Evolutionary conservation across 2,888 invertebrate species (phyloP), one percentile per base, ranked within the genome.

Genomic region (Schizaphis graminum): DNA sequence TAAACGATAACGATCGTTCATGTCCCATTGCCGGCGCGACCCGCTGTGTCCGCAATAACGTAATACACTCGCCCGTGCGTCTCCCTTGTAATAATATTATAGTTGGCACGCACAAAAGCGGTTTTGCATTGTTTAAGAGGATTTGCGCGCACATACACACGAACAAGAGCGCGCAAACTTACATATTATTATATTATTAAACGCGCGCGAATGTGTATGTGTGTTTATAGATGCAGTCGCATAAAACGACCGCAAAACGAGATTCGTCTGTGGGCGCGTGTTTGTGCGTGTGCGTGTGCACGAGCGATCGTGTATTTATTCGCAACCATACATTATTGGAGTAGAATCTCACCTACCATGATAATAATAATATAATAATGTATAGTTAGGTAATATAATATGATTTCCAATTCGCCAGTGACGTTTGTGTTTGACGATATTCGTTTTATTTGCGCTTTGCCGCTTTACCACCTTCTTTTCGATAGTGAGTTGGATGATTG

Each of bases 1-100:
- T 92, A 92, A 92, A 92, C 92, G 92, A 92, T 92, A 92, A 92
- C 92, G 92, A 92, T 92, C 93, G 92, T 94, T 94, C 93, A 89
- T 92, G 89, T 88, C 91, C 93, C 94, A 92, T 92, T 94, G 91
- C 93, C 94, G 90, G 56, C 93, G 56, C 93, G 89, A 89, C 89
- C 89, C 89, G 93, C 93, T 85, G 93, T 41, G 93, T 89, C 89
- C 89, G 93, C 93, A 93, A 93, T 84, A 93, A 89, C 93, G 89
- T 86, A 84, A 89, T 89, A 93, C 93, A 93, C 92, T 87, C 84
- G 53, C 86, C 47, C 86, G 61, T 35, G 53, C 91, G 91, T 92
- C 92, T 87, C 92, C 85, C 92, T 87, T 56, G 26, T 47, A 56
- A 91, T 86, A 91, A 91, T 87, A 92, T 90, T 53, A 93, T 93